phyloP scores from a whole-genome alignment of 2,888 invertebrate species.

The Agrochola circellaris region DNA sequence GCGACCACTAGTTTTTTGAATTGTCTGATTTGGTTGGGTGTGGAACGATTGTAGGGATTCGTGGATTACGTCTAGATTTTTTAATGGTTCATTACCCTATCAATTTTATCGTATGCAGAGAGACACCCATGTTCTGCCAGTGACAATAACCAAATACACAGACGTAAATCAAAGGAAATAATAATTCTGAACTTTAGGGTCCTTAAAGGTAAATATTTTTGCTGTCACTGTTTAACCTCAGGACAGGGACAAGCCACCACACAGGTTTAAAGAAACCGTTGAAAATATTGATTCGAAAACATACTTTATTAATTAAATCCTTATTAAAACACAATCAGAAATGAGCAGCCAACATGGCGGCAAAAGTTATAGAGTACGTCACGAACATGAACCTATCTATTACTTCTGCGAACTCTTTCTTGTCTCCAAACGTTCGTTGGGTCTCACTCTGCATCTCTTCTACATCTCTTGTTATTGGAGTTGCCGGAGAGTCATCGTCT shows the following conservation, averaged over 20 bases:
- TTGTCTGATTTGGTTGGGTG: neutral
- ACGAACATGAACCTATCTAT: constrained; percentile 82
- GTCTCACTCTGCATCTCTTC: constrained; percentile 84
- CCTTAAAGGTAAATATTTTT: neutral
- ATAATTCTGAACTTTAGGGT: too few species aligned
- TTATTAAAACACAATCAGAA: constrained; percentile 67
- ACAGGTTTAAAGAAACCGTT: neutral
- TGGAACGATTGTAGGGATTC: too few species aligned
- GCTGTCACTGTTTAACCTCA: neutral
- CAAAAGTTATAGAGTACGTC: constrained; percentile 79
- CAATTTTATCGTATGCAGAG: too few species aligned
- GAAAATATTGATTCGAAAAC: too few species aligned
- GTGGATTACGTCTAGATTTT: too few species aligned
- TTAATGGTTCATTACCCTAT: too few species aligned
- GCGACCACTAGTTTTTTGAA: neutral
- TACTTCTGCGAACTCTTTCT: constrained; percentile 79
- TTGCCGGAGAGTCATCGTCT: constrained; percentile 74
- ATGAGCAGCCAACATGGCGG: constrained; percentile 79
- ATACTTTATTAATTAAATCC: neutral
- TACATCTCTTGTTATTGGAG: constrained; percentile 72
- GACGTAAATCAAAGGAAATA: too few species aligned
- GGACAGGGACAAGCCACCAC: neutral
- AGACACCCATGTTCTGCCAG: too few species aligned
- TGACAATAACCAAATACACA: too few species aligned
- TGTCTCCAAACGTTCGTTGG: constrained; percentile 69